Evolutionary conservation across 2,888 invertebrate genomes (phyloP).

Genomic region (Patella ulyssiponensis): DNA sequence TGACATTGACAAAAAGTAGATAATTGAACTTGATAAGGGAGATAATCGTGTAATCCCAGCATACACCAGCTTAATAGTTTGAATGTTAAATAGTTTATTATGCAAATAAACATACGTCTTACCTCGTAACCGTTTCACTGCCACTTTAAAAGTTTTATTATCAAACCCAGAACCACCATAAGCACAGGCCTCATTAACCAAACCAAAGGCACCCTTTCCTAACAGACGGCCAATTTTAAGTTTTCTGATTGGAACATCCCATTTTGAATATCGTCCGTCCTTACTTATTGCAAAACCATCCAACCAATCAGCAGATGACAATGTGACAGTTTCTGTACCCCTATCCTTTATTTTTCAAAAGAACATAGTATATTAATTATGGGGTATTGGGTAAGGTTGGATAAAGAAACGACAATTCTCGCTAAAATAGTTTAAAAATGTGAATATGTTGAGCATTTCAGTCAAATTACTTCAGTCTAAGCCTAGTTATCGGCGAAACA

Average conservation of each 20-base stretch:
- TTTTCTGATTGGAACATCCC: background rate
- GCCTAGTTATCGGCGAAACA: too few relatives aligned
- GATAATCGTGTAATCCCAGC: constrained; percentile 18
- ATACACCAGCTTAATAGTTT: too few relatives aligned
- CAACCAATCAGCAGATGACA: background rate
- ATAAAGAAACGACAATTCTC: too few relatives aligned
- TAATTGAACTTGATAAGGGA: background rate
- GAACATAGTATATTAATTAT: too few relatives aligned
- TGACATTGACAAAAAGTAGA: too few relatives aligned
- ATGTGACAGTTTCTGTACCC: background rate
- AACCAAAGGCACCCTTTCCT: constrained; percentile 48
- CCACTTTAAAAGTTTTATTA: constrained; percentile 27
- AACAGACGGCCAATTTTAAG: constrained; percentile 36
- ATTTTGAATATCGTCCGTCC: background rate
- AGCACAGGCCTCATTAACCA: constrained; percentile 40
- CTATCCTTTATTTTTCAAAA: background rate
- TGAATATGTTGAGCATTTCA: too few relatives aligned
- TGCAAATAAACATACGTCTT: background rate
- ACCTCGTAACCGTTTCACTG: constrained; percentile 36
- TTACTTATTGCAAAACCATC: constrained; percentile 1
- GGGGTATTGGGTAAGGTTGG: too few relatives aligned
- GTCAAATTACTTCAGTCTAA: too few relatives aligned
- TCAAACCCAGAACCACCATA: constrained; percentile 17
- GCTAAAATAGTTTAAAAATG: too few relatives aligned
- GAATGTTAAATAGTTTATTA: too few relatives aligned